Conservation (phyloP, 2,888 invertebrate genomes). For the Ormia ochracea region DNA sequence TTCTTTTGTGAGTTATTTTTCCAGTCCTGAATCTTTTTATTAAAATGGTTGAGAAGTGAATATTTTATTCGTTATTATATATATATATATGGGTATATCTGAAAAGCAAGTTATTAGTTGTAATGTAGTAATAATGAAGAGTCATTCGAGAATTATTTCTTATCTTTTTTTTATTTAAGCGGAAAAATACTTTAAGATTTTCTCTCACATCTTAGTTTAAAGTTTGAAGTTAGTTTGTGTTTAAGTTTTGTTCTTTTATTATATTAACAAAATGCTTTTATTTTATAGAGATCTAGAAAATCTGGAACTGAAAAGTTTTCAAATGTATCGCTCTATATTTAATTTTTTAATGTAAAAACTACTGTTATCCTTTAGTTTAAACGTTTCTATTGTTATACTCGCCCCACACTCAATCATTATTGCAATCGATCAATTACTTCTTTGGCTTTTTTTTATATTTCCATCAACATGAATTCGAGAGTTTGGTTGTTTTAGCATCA, state of each 20-base stretch:
- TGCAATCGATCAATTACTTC: background rate
- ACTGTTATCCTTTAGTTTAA: conserved; percentile 9
- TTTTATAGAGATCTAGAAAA: conserved; percentile 20
- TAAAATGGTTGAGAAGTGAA: conserved; percentile 5
- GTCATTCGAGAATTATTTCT: background rate
- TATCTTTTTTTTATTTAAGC: background rate
- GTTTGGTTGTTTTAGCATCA: background rate
- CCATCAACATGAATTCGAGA: conserved; percentile 1
- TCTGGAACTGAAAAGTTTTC: conserved; percentile 52
- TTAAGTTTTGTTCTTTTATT: conserved; percentile 13
- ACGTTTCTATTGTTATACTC: background rate
- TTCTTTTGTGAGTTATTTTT: conserved; percentile 29
- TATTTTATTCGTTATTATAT: conserved; percentile 18
- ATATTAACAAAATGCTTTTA: conserved; percentile 43
- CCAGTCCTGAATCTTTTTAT: conserved; percentile 16
- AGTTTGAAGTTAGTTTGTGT: conserved; percentile 43
- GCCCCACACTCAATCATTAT: background rate
- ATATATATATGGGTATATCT: background rate
- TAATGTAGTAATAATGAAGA: conserved; percentile 6
- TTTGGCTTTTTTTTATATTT: background rate
- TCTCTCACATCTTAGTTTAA: background rate
- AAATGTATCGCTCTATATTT: conserved; percentile 5
- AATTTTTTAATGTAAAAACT: conserved; percentile 5
- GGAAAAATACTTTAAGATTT: conserved; percentile 1
- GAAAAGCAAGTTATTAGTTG: background rate